Percentiles rank a stretch among this genome's conserved stretches.
phyloP scores from a whole-genome alignment of 2,797 vertebrate species.

The Chrysocyon brachyurus region DNA sequence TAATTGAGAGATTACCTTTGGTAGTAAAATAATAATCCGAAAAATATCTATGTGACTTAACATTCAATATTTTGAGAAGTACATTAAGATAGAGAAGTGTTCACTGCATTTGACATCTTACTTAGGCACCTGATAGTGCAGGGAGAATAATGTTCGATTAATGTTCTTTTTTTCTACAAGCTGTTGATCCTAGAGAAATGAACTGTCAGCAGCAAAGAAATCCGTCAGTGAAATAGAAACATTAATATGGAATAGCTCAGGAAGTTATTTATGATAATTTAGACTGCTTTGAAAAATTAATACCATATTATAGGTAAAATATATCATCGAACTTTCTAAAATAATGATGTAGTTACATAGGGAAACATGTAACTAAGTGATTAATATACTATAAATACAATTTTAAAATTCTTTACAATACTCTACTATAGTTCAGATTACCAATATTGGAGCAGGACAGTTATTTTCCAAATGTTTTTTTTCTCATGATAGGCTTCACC shows the following conservation, averaged over 20 bases:
- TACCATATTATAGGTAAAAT: conserved; percentile 38
- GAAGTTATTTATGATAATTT: conserved; percentile 4
- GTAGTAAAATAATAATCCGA: conserved; percentile 26
- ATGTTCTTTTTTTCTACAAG: not conserved
- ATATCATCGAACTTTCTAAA: not conserved
- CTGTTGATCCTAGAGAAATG: conserved; percentile 71
- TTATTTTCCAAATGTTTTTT: conserved; percentile 5
- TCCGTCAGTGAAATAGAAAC: conserved; percentile 59
- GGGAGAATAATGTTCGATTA: not conserved
- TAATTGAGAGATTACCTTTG: not conserved
- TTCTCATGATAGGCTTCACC: not conserved
- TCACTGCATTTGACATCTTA: conserved; percentile 6
- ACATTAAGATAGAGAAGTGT: not conserved
- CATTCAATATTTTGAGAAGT: conserved; percentile 11
- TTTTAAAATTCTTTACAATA: not conserved
- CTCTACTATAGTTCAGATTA: not conserved
- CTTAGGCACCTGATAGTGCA: not conserved
- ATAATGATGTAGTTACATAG: not conserved
- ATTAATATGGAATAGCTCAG: not conserved
- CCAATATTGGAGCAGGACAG: not conserved
- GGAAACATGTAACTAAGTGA: not conserved
- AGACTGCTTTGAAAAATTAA: conserved; percentile 60
- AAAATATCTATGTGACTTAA: conserved; percentile 5
- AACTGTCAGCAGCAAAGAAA: conserved; percentile 58
- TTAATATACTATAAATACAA: not conserved